These are phyloP conservation scores for Calyptommatus sinebrachiatus DNA, from an alignment of 2,113 vertebrate genomes.

Conservation along the genomic window DNA sequence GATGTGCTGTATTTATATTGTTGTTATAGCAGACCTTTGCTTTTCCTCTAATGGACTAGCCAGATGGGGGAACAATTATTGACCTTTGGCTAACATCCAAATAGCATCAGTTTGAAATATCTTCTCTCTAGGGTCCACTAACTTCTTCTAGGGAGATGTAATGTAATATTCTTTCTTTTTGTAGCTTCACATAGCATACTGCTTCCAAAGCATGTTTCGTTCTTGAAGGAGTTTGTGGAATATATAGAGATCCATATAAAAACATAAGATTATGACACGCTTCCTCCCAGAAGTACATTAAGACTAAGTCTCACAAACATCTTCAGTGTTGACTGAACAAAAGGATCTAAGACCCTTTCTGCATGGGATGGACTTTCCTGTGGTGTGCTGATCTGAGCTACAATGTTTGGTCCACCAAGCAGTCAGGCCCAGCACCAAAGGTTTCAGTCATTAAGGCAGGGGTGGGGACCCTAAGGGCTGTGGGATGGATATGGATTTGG, in stretches of 20 bases:
- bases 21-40: constrained; percentile 23
- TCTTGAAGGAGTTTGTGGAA: constrained; percentile 42
- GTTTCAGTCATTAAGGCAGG: too few relatives aligned
- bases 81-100: constrained; percentile 21
- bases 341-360: not conserved
- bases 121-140: constrained; percentile 9
- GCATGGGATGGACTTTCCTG: not conserved
- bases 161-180: constrained; percentile 36
- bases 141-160: constrained; percentile 17
- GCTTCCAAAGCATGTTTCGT: constrained; percentile 34
- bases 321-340: not conserved
- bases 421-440: too few relatives aligned
- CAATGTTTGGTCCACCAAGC: too few relatives aligned
- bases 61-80: not conserved
- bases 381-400: too few relatives aligned
- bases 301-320: constrained; percentile 13
- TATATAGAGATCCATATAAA: constrained; percentile 1
- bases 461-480: too few relatives aligned
- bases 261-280: constrained; percentile 21
- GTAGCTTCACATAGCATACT: constrained; percentile 9
- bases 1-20: constrained; percentile 15
- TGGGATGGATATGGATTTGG: too few relatives aligned
- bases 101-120: constrained; percentile 26
- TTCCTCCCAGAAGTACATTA: constrained; percentile 28
- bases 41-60: constrained; percentile 27